Evolutionary conservation across 2,888 invertebrate genomes (phyloP).

Genomic region (Drosophila rubida): DNA sequence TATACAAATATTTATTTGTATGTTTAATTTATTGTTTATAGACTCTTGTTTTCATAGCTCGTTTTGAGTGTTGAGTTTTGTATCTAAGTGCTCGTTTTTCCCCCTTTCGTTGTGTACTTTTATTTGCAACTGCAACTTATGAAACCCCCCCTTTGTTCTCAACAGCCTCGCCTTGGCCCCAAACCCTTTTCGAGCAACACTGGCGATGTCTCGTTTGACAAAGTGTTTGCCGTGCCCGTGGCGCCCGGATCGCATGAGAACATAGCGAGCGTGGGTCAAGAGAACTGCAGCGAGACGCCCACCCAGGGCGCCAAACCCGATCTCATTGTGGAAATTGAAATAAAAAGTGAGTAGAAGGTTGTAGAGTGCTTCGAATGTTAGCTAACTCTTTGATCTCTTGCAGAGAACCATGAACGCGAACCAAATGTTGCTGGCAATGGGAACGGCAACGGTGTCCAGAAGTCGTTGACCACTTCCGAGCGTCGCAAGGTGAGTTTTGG

Average conservation of each 20-base stretch:
- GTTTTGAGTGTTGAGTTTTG: not conserved
- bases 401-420: constrained; percentile 58
- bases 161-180: constrained; percentile 92
- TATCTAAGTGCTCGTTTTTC: too few relatives aligned
- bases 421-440: constrained; percentile 39
- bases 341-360: constrained; percentile 85
- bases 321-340: constrained; percentile 85
- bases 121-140: too few relatives aligned
- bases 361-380: not conserved
- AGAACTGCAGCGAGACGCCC: constrained; percentile 44
- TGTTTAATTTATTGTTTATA: not conserved
- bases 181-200: constrained; percentile 93
- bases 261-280: constrained; percentile 70
- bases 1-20: constrained; percentile 2
- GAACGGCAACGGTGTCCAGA: constrained; percentile 86
- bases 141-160: too few relatives aligned
- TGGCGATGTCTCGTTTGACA: constrained; percentile 92
- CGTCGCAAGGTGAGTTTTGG: constrained; percentile 87
- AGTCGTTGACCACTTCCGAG: constrained; percentile 92
- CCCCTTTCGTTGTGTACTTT: too few relatives aligned
- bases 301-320: constrained; percentile 70
- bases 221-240: constrained; percentile 92
- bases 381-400: not conserved
- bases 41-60: not conserved
- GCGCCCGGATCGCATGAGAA: constrained; percentile 87